phyloP scores from a whole-genome alignment of 2,113 vertebrate species.

The Ptilorrhoa leucosticta region DNA sequence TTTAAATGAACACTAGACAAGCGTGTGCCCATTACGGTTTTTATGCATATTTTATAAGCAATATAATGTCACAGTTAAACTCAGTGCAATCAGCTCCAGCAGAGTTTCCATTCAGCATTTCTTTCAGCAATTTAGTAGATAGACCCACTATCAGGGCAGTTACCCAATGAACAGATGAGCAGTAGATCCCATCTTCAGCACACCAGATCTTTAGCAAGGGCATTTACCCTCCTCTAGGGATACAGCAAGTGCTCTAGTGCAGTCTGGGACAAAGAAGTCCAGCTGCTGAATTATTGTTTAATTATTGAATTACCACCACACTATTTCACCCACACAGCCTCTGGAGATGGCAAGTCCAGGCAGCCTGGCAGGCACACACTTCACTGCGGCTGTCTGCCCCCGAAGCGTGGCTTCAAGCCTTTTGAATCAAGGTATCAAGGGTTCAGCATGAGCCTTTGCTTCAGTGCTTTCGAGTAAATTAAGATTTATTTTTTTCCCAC shows the following conservation, averaged over 20 bases:
- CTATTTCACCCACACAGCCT: neutral
- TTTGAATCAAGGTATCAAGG: neutral
- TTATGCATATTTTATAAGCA: neutral
- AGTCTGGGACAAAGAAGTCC: neutral
- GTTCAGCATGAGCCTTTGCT: neutral
- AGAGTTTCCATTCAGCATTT: neutral
- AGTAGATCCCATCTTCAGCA: neutral
- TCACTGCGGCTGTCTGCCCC: neutral
- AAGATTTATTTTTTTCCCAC: neutral
- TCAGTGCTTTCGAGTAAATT: neutral
- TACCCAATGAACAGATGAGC: neutral
- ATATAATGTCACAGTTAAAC: neutral
- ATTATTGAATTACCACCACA: neutral
- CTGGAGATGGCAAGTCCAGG: neutral
- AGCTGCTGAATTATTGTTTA: neutral
- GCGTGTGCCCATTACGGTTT: neutral
- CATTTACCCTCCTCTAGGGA: neutral
- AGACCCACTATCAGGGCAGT: neutral
- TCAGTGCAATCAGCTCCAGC: neutral
- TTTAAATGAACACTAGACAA: neutral
- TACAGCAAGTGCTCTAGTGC: neutral
- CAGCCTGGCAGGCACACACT: neutral
- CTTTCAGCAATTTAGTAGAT: neutral
- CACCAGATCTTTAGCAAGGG: neutral
- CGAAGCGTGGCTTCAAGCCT: fast-evolving